A percentile compares a stretch with the other conserved stretches of the same genome.
Evolutionary conservation across 2,888 invertebrate species (phyloP).

Genomic region (Leucophenga maculata): DNA sequence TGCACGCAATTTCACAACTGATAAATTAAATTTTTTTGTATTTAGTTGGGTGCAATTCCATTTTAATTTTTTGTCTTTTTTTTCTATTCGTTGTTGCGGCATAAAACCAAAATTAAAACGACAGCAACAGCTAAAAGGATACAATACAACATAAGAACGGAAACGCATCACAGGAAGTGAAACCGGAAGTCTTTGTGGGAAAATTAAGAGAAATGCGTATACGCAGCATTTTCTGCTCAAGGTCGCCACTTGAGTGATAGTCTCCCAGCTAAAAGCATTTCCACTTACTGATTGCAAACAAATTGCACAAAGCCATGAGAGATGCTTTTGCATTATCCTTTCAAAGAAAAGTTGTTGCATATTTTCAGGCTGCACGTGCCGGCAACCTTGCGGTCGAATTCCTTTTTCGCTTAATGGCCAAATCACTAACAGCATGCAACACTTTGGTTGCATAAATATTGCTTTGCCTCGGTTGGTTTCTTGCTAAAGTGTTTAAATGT

Average conservation of each 20-base stretch:
- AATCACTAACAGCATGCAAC: not conserved
- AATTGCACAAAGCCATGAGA: not conserved
- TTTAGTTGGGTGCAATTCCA: not conserved
- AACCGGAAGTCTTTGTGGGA: not conserved
- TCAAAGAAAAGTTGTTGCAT: too few species aligned
- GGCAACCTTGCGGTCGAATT: not conserved
- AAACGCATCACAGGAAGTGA: not conserved
- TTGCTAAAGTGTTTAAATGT: not conserved
- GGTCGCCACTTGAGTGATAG: not conserved
- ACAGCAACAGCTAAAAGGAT: not conserved
- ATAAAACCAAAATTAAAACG: not conserved
- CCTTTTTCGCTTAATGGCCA: not conserved
- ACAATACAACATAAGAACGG: not conserved
- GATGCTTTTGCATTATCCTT: too few species aligned
- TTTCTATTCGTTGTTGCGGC: not conserved
- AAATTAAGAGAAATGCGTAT: constrained; percentile 2
- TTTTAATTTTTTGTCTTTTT: not conserved
- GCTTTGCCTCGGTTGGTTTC: not conserved
- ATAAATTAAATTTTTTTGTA: too few species aligned
- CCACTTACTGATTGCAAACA: not conserved
- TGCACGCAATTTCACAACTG: too few species aligned
- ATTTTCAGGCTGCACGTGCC: too few species aligned
- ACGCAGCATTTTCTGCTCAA: not conserved
- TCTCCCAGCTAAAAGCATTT: not conserved
- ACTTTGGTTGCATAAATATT: not conserved